These are phyloP conservation scores for Cataglyphis rosenhaueri DNA, from an alignment of 2,888 invertebrate genomes.

Conservation along the genomic window DNA sequence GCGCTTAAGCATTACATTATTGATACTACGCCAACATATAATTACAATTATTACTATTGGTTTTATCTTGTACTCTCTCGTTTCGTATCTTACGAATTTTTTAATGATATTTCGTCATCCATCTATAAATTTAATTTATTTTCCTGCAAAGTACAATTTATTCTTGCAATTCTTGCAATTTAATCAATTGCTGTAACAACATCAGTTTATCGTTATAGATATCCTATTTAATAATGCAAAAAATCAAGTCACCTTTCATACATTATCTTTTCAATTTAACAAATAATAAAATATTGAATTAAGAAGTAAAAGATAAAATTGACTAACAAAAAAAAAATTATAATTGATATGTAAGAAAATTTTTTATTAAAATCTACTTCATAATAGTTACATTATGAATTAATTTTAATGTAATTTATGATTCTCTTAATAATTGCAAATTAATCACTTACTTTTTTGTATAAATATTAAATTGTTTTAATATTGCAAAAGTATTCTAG, in stretches of 20 bases:
- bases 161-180: neutral
- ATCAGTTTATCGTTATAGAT: neutral
- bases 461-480: neutral
- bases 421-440: neutral
- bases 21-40: neutral
- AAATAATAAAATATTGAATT: neutral
- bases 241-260: neutral
- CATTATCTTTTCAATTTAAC: neutral
- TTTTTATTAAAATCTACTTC: neutral
- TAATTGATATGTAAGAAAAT: neutral
- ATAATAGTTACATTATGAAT: neutral
- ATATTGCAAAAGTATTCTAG: neutral
- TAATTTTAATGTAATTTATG: neutral
- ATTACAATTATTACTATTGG: neutral
- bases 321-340: neutral
- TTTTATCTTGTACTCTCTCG: neutral
- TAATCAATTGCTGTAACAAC: neutral
- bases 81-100: constrained; percentile 37
- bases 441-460: neutral
- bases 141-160: neutral
- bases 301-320: neutral
- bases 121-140: neutral
- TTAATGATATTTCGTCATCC: constrained; percentile 31
- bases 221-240: neutral
- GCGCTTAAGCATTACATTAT: neutral